Evolutionary conservation across 2,888 invertebrate genomes (phyloP), one percentile per base, ranked within the genome.

Genomic region (Scelioninae gen. 1): DNA sequence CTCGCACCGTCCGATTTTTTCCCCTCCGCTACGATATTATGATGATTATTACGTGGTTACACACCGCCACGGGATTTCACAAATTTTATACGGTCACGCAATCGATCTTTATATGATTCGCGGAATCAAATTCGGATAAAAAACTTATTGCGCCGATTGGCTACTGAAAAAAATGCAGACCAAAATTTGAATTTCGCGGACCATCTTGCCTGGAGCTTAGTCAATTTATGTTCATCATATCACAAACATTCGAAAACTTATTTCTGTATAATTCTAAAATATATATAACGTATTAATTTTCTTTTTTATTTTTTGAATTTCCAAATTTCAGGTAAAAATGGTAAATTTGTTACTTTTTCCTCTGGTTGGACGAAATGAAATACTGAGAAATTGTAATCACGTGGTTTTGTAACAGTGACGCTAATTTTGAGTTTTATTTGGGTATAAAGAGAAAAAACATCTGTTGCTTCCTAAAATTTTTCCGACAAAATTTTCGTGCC

Each of bases 41-140:
- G 77, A 82, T 77, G 62, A 81, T 81, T 76, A 82, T 82, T 78
- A 45, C 38, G 15, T 69, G 49, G 63, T 62, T 72, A 65, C 71
- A 78, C 71, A 65, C 72, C 53, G 74, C 85, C n/a, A n/a, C n/a
- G 83, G 82, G 84, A 88, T 89, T 89, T 89, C 86, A 87, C 87
- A 82, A 87, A 88, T 85, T 85, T 86, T 80, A 86, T 72, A 83
- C 85, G 83, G 89, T 91, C 91, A 91, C 91, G 90, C 91, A 88
- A 91, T 89, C 90, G 88, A 90, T 87, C 86, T 84, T 87, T 87
- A 86, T 88, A n/a, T n/a, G 86, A 89, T 90, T 90, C 90, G 88
- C 86, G 89, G 90, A 90, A 90, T 88, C 88, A 87, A 85, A 71
- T 65, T 13, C 49, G 58, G 43, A 71, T 78, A 63, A 78, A 78